Percentiles rank a stretch among this genome's conserved stretches.
Evolutionary conservation across 2,888 invertebrate species (phyloP).

Genomic region (Rotaria magnacalcarata): DNA sequence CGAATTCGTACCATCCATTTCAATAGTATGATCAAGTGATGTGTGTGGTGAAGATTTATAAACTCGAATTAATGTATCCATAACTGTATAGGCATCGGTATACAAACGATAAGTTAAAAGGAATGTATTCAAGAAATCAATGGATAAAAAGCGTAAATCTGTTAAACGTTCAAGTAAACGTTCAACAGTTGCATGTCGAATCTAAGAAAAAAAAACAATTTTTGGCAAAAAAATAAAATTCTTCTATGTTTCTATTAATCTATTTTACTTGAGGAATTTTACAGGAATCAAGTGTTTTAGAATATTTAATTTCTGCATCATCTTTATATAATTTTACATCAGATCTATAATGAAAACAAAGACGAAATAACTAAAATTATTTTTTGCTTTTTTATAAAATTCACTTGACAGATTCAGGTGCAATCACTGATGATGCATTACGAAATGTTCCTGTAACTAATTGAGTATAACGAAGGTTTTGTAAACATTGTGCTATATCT

Average conservation of each 20-base stretch:
- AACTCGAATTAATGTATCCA: slow-evolving; percentile 72
- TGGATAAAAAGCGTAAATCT: slow-evolving; percentile 80
- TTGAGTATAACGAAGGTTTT: slow-evolving; percentile 82
- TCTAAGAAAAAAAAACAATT: slow-evolving; percentile 64
- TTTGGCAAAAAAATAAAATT: not conserved
- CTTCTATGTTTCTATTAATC: not conserved
- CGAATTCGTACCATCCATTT: not conserved
- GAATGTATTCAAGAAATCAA: slow-evolving; percentile 87
- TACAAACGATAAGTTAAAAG: slow-evolving; percentile 84
- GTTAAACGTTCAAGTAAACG: slow-evolving; percentile 77
- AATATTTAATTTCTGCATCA: slow-evolving; percentile 80
- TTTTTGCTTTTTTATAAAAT: not conserved
- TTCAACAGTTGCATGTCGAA: slow-evolving; percentile 82
- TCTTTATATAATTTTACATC: slow-evolving; percentile 84
- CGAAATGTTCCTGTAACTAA: slow-evolving; percentile 67
- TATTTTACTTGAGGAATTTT: slow-evolving; percentile 66
- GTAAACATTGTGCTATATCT: slow-evolving; percentile 85
- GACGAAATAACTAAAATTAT: slow-evolving; percentile 36
- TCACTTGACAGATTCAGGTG: slow-evolving; percentile 70
- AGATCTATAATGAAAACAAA: slow-evolving; percentile 59
- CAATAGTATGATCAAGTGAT: slow-evolving; percentile 3
- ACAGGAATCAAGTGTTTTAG: slow-evolving; percentile 78
- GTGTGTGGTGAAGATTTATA: slow-evolving; percentile 37
- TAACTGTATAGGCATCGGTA: slow-evolving; percentile 78
- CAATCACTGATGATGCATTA: slow-evolving; percentile 71